Percentiles rank a stretch among this genome's conserved stretches.
These are phyloP conservation scores for Sebastiscus tertius DNA, from an alignment of 2,797 vertebrate genomes.

Conservation along the genomic window DNA sequence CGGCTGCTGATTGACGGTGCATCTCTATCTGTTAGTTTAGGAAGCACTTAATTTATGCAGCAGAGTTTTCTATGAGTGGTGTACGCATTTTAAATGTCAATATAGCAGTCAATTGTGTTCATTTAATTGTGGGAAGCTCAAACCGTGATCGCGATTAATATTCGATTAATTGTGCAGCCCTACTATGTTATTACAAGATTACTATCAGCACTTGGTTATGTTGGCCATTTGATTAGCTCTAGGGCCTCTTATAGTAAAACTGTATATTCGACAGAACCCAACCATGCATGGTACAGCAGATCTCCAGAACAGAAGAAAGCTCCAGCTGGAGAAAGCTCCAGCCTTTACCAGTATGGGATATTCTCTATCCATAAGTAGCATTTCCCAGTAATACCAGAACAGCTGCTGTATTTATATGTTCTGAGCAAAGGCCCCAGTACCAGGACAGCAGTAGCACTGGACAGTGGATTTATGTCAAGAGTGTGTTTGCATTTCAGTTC, in stretches of 20 bases:
- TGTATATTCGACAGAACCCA: slow-evolving; percentile 18
- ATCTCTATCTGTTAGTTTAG: too few relatives aligned
- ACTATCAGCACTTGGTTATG: slow-evolving; percentile 14
- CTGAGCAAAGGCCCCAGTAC: slow-evolving; percentile 51
- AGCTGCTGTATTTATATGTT: slow-evolving; percentile 61
- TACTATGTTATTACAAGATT: slow-evolving; percentile 1
- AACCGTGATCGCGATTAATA: too few relatives aligned
- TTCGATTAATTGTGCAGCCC: too few relatives aligned
- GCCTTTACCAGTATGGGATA: slow-evolving; percentile 47
- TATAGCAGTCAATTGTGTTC: too few relatives aligned
- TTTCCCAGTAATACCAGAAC: slow-evolving; percentile 65
- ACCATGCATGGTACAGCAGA: slow-evolving; percentile 45
- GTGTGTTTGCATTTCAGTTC: slow-evolving; percentile 51
- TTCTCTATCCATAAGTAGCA: slow-evolving; percentile 57
- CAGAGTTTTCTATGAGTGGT: too few relatives aligned
- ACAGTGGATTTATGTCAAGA: slow-evolving; percentile 55
- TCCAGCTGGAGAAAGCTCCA: slow-evolving; percentile 51
- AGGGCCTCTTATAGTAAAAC: slow-evolving; percentile 35
- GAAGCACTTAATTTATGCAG: too few relatives aligned
- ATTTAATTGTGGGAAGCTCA: too few relatives aligned
- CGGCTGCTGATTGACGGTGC: too few relatives aligned
- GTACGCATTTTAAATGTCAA: too few relatives aligned
- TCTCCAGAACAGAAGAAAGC: slow-evolving; percentile 37
- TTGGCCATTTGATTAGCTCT: slow-evolving; percentile 4
- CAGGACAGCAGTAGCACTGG: slow-evolving; percentile 63